Base-by-base conservation (phyloP, 2,888 invertebrate species). In the Zeuzera pyrina region DNA sequence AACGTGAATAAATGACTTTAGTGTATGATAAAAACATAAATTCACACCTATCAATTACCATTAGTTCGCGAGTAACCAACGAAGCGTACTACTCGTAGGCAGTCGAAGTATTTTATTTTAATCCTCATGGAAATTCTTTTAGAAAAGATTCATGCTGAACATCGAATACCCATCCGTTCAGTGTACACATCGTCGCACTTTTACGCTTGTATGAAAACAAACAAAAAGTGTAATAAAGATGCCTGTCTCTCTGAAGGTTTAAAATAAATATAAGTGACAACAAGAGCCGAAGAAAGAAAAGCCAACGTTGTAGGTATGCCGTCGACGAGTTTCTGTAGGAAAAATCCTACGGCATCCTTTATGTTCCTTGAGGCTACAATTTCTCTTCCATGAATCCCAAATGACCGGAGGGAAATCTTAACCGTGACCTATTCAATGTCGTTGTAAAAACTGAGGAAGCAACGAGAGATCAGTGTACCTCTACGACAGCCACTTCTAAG, bases 401-500 rank as follows among this genome's bases (percentile, higher is more conserved):
- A 83, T 83, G 81, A 76, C 83, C 83, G 71, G 69, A 78, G 83
- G 83, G 83, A 83, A 81, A 83, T 81, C 81, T 81, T 78, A 81
- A 68, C 78, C 77, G 66, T 78, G 79, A 81, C 79, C 79, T 61
- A 74, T 81, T 83, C 83, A 81, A 68, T 49, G 57, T 46, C 50
- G 52, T 44, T 57, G 60, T 65, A 63, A 61, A 69, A 66, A 59
- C 47, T 52, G 55, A 59, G 49, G 51, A 25, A n/a, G n/a, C n/a
- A n/a, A n/a, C n/a, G n/a, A n/a, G n/a, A n/a, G n/a, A n/a, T n/a
- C n/a, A n/a, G n/a, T n/a, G n/a, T n/a, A n/a, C n/a, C n/a, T n/a
- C n/a, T n/a, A n/a, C n/a, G n/a, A n/a, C n/a, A n/a, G n/a, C n/a
- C n/a, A n/a, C n/a, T n/a, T n/a, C n/a, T n/a, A n/a, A n/a, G n/a